A percentile compares a stretch with the other conserved stretches of the same genome.
Conservation (phyloP, 2,113 vertebrate genomes). For the Apistogramma diplotaenia region DNA sequence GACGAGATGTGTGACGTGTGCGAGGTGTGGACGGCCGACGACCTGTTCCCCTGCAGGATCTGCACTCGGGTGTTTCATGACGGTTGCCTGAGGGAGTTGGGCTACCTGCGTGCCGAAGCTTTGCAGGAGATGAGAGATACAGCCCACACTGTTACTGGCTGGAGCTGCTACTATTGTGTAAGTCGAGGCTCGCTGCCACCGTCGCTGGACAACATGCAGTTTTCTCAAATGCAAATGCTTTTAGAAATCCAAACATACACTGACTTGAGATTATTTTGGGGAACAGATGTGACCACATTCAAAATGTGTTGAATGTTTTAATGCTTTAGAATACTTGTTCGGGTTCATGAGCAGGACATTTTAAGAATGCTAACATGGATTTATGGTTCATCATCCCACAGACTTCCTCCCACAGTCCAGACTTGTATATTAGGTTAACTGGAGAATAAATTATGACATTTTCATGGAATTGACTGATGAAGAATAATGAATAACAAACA, state of each 20-base stretch:
- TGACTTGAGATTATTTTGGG: background rate
- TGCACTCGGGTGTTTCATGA: slow-evolving; percentile 94
- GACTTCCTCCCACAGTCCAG: background rate
- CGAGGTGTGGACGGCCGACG: slow-evolving; percentile 96
- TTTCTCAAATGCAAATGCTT: background rate
- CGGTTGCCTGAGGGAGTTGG: slow-evolving; percentile 91
- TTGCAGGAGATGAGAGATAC: slow-evolving; percentile 84
- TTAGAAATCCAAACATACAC: background rate
- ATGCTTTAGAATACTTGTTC: too few species aligned
- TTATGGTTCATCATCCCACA: too few species aligned
- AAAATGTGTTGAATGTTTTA: too few species aligned
- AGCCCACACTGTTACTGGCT: slow-evolving; percentile 87
- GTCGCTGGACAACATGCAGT: background rate
- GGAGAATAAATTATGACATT: background rate
- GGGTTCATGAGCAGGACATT: too few species aligned
- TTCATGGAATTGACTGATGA: background rate
- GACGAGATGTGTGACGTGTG: slow-evolving; percentile 97
- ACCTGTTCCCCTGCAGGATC: slow-evolving; percentile 89
- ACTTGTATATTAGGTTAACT: background rate
- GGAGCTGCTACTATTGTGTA: slow-evolving; percentile 98
- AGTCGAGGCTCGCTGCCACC: slow-evolving; percentile 58
- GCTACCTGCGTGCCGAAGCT: slow-evolving; percentile 84
- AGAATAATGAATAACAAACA: background rate
- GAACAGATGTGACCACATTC: background rate
- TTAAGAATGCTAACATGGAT: too few species aligned